Conservation (phyloP, 2,113 vertebrate species). For the Tupaia chinensis region DNA sequence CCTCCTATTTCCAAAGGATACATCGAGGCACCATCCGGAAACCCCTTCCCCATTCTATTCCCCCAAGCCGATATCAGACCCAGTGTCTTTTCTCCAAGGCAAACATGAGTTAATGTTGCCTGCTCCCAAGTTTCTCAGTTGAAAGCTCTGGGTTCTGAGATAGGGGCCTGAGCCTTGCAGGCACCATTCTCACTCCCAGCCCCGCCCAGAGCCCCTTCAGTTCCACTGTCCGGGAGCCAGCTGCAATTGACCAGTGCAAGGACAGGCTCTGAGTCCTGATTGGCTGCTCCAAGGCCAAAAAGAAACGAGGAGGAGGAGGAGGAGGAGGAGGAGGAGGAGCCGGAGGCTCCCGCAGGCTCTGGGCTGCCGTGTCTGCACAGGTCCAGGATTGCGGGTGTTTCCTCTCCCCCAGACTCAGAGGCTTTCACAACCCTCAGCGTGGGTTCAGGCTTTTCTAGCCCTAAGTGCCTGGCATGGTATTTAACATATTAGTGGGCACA, state of each 20-base stretch:
- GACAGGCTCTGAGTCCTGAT: conserved; percentile 19
- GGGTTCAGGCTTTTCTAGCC: not conserved
- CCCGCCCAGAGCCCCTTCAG: not conserved
- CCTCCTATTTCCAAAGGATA: not conserved
- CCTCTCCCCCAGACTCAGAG: not conserved
- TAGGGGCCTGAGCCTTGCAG: not conserved
- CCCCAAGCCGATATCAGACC: not conserved
- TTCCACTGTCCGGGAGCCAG: not conserved
- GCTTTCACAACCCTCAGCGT: not conserved
- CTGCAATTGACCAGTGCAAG: conserved; percentile 15
- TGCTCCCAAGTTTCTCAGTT: not conserved
- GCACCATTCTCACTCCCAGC: not conserved
- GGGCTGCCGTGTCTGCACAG: not conserved
- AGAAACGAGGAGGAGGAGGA: not conserved
- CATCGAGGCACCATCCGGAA: not conserved
- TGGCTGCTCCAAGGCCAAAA: conserved; percentile 17
- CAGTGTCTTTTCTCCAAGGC: not conserved
- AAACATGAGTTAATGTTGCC: not conserved
- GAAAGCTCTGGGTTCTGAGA: not conserved
- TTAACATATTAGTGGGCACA: not conserved
- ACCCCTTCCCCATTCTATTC: not conserved
- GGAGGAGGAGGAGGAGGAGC: too few relatives aligned
- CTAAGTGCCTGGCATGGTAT: not conserved
- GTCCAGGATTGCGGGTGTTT: not conserved
- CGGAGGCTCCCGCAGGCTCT: not conserved